Evolutionary conservation across 2,113 vertebrate species (phyloP).

Genomic region (Cacatua alba): DNA sequence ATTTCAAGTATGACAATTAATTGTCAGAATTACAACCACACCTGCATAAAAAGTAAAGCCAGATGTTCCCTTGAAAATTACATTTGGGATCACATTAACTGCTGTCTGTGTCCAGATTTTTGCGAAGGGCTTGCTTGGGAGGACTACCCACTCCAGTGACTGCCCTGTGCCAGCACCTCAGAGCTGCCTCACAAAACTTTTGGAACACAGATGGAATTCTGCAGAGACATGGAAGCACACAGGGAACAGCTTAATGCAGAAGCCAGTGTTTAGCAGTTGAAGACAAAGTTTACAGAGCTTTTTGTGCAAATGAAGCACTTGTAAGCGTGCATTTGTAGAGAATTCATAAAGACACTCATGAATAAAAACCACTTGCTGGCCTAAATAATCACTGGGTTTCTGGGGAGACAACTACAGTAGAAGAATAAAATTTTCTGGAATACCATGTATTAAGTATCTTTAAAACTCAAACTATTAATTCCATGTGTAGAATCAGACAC

Average conservation of each 20-base stretch:
- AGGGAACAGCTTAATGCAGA: not conserved
- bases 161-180: not conserved
- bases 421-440: not conserved
- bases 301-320: constrained; percentile 25
- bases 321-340: not conserved
- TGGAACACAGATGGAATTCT: not conserved
- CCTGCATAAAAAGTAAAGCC: not conserved
- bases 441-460: not conserved
- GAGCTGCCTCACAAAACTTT: not conserved
- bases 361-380: constrained; percentile 23
- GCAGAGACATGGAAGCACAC: not conserved
- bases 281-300: not conserved
- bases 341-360: not conserved
- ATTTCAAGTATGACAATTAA: not conserved
- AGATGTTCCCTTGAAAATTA: not conserved
- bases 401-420: not conserved
- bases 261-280: not conserved
- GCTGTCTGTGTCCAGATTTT: not conserved
- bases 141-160: not conserved
- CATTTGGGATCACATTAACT: not conserved
- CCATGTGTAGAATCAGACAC: not conserved
- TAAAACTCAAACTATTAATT: not conserved
- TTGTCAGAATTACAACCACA: not conserved
- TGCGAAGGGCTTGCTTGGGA: not conserved
- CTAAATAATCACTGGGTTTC: not conserved